These are phyloP conservation scores for Drosophila pandora DNA, from an alignment of 1,140 invertebrate genomes.

Conservation along the genomic window DNA sequence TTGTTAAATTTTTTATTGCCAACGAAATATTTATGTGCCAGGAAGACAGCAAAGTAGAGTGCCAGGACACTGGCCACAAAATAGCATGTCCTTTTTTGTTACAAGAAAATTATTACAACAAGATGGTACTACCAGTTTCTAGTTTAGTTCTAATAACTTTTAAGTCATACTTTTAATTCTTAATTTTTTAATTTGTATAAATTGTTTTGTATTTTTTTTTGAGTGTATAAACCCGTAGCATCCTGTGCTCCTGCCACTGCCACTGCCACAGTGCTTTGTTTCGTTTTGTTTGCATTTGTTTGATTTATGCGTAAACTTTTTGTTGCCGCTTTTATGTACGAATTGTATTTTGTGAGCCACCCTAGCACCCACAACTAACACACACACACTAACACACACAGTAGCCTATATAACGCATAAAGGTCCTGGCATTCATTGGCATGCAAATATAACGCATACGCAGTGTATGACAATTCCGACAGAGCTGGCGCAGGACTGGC, in stretches of 20 bases:
- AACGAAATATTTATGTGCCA: conserved; percentile 63
- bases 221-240: background rate
- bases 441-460: conserved; percentile 59
- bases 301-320: conserved; percentile 77
- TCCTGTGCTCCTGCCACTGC: conserved; percentile 1
- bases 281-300: conserved; percentile 42
- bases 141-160: no score
- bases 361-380: background rate
- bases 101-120: no score
- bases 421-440: conserved; percentile 13
- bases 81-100: background rate
- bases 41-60: background rate
- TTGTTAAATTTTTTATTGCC: conserved; percentile 75
- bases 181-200: no score
- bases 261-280: conserved; percentile 20
- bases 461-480: conserved; percentile 32
- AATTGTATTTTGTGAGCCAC: conserved; percentile 1
- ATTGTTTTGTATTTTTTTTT: background rate
- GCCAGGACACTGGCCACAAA: background rate
- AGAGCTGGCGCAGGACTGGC: conserved; percentile 5
- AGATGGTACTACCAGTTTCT: no score
- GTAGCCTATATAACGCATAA: background rate
- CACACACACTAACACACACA: background rate
- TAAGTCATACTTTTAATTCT: no score
- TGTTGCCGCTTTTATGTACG: conserved; percentile 44